Base-by-base conservation (phyloP, 2,113 vertebrate genomes). In the Limnothrissa miodon region DNA sequence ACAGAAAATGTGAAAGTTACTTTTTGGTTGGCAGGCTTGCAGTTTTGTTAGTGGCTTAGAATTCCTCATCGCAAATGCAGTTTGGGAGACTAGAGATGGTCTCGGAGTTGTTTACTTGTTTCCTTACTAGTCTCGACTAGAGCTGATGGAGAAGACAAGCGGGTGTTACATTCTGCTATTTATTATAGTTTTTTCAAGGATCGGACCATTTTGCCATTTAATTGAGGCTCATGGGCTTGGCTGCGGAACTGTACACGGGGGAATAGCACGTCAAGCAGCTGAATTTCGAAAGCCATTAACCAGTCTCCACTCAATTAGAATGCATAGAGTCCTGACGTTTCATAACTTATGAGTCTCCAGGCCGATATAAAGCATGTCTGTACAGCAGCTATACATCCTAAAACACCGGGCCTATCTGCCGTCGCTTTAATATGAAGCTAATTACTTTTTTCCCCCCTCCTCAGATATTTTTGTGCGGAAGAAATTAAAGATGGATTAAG, bases 241-340 rank as follows among this genome's bases (percentile, higher is more conserved):
- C 88, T 89, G 87, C 51, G 87, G 92, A 94, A 94, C 53, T 79
- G 89, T 89, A 83, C 93, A 89, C 92, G 0, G 81, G 94, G 94
- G 94, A 94, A 91, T 93, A 91, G 89, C 89, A 92, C 90, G 87
- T 94, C 92, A 93, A 91, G 92, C 89, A 87, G 89, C 91, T 94
- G 94, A 93, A 93, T 94, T 94, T 94, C 92, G 91, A 90, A 89
- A 87, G 88, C 92, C 93, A 94, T 95, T 95, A 95, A 94, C 87
- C 90, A 92, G 93, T 92, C 93, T 91, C 90, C 92, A 91, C 92
- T 94, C 93, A 94, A 95, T 95, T 95, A 95, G 93, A 94, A 94
- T 95, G 93, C 93, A 94, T 94, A 92, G 93, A 91, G 93, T 93
- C 93, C 92, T 95, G 94, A 94, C 93, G 90, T 92, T 90, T 90